These are phyloP conservation scores for Megaceryle maxima DNA, from an alignment of 2,113 vertebrate genomes.

Conservation along the genomic window DNA sequence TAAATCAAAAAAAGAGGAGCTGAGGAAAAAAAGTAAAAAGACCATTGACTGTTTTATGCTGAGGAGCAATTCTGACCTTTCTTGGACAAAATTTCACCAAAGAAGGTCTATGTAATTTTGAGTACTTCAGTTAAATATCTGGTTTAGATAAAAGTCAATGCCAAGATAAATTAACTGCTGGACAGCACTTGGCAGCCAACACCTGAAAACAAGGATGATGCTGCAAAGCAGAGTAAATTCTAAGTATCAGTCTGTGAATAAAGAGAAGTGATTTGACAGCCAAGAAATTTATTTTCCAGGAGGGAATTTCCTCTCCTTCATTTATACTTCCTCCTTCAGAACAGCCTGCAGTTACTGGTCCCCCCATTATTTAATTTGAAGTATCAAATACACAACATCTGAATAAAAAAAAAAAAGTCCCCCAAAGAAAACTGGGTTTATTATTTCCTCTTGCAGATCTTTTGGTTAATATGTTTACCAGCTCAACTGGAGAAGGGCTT, in stretches of 20 bases:
- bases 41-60: not conserved
- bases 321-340: not conserved
- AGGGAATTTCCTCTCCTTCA: not conserved
- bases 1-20: not conserved
- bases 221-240: not conserved
- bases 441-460: not conserved
- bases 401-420: conserved; percentile 27
- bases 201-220: not conserved
- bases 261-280: not conserved
- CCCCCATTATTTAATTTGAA: conserved; percentile 2
- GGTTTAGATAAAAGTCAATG: not conserved
- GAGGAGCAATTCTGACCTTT: not conserved
- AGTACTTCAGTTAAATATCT: not conserved
- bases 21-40: not conserved
- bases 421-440: not conserved
- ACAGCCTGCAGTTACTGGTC: not conserved
- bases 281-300: not conserved
- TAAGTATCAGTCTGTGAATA: not conserved
- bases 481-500: not conserved
- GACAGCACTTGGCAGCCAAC: not conserved
- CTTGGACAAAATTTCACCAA: not conserved
- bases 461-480: not conserved
- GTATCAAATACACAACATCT: not conserved
- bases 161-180: not conserved
- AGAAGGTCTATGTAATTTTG: not conserved